phyloP scores from a whole-genome alignment of 2,888 invertebrate species.

The Athalia circularis region DNA sequence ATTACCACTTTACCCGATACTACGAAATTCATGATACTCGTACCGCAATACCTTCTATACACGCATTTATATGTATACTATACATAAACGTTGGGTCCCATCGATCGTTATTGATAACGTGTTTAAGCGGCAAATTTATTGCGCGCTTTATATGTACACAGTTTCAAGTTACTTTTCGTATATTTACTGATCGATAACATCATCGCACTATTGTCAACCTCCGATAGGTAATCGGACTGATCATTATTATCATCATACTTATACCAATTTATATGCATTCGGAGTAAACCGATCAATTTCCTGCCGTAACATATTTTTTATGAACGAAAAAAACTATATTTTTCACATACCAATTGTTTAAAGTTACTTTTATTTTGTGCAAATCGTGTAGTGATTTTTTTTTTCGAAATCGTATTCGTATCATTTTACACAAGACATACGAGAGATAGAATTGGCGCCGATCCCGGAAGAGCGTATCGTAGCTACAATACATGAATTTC shows the following conservation, averaged over 20 bases:
- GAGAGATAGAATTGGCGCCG: background rate
- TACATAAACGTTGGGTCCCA: background rate
- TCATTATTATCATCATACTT: background rate
- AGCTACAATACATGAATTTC: background rate
- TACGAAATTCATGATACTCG: slow-evolving; percentile 25
- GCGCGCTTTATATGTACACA: background rate
- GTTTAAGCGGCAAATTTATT: background rate
- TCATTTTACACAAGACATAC: no score
- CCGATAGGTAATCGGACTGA: no score
- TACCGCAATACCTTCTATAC: background rate
- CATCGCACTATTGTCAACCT: background rate
- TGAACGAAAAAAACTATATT: background rate
- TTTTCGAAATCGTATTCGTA: no score
- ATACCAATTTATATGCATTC: background rate
- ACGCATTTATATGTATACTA: no score
- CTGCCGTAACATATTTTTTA: background rate
- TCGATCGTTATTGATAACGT: slow-evolving; percentile 15
- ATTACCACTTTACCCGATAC: slow-evolving; percentile 31
- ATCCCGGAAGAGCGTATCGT: slow-evolving; percentile 24
- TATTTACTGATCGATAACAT: slow-evolving; percentile 12
- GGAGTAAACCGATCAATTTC: background rate
- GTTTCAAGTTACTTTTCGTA: slow-evolving; percentile 13
- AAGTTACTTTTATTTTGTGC: background rate
- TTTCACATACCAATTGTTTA: background rate
- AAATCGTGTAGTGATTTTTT: background rate